Evolutionary conservation across 2,888 invertebrate species (phyloP), one percentile per base, ranked within the genome.

Genomic region (Diplazon laetatorius): DNA sequence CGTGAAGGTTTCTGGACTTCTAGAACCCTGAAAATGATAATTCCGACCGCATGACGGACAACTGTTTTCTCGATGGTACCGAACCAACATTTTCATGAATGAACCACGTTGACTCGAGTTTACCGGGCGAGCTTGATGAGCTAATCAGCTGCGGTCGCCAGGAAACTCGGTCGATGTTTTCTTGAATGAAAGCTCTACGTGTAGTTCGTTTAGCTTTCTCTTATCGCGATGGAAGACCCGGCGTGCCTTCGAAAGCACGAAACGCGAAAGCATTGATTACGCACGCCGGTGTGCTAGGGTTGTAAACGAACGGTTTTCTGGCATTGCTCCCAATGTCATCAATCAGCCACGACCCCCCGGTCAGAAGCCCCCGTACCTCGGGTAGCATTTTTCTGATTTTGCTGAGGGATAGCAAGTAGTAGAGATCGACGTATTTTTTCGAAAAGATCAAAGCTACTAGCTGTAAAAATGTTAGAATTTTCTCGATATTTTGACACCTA

Each of bases 271-370:
- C 78, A 79, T 79, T 66, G 78, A 79, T 79, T 76, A 76, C 66
- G 52, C 46, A 71, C 55, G 52, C 18, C 57, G 42, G 42, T 14
- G 16, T 14, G 25, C 25, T 48, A 25, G 42, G 18, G 52, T 46
- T 42, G 60, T 69, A 66, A 35, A 39, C 60, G 60, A 37, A 5
- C 55, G 22, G 52, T 66, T 62, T 71, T 76, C 65, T 82, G 83
- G 82, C 81, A 42, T 66, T 66, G 46, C 55, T 80, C 81, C 81
- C 82, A 78, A 69, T 79, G 62, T 75, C 75, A 78, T 82, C 73
- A 78, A 82, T 82, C 82, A 82, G 62, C 25, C 66, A 60, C 62
- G 75, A 73, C 71, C 50, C 55, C 74, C n/a, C n/a, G n/a, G 55
- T 37, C 50, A 62, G 72, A 62, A 42, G 20, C 18, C 75, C 60